Conservation (phyloP, 2,113 vertebrate genomes). For the Siniperca chuatsi region DNA sequence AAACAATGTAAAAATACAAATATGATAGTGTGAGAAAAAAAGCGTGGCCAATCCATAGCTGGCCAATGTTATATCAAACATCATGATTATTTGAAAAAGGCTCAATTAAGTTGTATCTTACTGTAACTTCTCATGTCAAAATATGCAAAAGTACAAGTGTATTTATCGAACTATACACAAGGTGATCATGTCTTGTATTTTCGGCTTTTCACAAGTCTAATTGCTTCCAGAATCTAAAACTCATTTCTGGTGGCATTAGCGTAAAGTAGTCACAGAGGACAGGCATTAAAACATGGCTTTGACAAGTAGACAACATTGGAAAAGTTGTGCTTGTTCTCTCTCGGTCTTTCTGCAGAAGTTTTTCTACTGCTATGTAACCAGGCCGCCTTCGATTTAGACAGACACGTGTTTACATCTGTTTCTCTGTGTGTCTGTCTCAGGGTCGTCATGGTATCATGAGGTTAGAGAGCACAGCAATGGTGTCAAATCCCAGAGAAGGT, state of each 20-base stretch:
- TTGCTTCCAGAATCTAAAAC: no score
- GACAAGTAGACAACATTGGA: background rate
- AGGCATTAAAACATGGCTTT: background rate
- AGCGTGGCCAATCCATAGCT: background rate
- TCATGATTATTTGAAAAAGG: background rate
- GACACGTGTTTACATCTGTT: background rate
- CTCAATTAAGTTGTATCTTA: background rate
- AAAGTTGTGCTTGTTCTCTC: no score
- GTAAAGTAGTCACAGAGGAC: no score
- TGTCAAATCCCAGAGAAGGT: constrained; percentile 83
- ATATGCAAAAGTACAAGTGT: no score
- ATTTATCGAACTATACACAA: no score
- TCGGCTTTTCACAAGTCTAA: no score
- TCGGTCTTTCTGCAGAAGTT: background rate
- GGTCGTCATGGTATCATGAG: constrained; percentile 87
- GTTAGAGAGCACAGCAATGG: constrained; percentile 82
- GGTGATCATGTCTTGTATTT: no score
- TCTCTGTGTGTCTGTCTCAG: constrained; percentile 74
- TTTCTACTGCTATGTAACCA: background rate
- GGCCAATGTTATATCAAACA: background rate
- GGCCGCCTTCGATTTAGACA: background rate
- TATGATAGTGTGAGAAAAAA: no score
- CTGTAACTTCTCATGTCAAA: background rate
- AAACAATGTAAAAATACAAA: background rate
- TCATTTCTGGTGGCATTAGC: no score